Percentiles rank a stretch among this genome's conserved stretches.
Evolutionary conservation across 2,113 vertebrate genomes (phyloP).

Genomic region (Edolisoma coerulescens): DNA sequence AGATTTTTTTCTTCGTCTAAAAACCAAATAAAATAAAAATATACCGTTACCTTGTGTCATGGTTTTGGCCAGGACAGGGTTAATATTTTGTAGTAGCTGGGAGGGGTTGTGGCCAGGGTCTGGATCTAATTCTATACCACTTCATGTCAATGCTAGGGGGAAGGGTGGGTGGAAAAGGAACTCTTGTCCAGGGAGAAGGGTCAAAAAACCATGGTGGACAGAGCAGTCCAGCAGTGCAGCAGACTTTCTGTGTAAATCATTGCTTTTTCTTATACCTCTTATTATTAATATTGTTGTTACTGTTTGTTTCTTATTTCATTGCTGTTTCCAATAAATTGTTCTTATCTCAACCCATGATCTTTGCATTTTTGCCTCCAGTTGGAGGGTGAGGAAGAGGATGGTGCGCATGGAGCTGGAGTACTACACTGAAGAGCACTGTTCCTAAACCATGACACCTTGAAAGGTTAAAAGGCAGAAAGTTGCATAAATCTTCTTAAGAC

Average conservation of each 20-base stretch:
- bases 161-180: background rate
- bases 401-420: background rate
- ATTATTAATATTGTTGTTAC: background rate
- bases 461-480: background rate
- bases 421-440: fast-evolving
- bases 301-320: background rate
- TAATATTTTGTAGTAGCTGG: background rate
- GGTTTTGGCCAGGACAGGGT: background rate
- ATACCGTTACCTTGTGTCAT: background rate
- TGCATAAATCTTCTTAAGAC: background rate
- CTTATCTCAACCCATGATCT: background rate
- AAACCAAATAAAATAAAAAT: background rate
- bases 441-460: background rate
- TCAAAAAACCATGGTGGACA: background rate
- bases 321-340: background rate
- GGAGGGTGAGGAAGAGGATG: background rate
- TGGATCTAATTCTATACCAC: background rate
- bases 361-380: background rate
- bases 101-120: fast-evolving
- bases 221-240: background rate
- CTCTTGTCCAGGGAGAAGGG: background rate
- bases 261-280: background rate
- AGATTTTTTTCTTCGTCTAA: background rate
- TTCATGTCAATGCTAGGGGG: background rate
- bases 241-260: background rate